Percentiles rank a stretch among this genome's conserved stretches.
These are phyloP conservation scores for Alitta virens DNA, from an alignment of 2,888 invertebrate species.

Conservation along the genomic window DNA sequence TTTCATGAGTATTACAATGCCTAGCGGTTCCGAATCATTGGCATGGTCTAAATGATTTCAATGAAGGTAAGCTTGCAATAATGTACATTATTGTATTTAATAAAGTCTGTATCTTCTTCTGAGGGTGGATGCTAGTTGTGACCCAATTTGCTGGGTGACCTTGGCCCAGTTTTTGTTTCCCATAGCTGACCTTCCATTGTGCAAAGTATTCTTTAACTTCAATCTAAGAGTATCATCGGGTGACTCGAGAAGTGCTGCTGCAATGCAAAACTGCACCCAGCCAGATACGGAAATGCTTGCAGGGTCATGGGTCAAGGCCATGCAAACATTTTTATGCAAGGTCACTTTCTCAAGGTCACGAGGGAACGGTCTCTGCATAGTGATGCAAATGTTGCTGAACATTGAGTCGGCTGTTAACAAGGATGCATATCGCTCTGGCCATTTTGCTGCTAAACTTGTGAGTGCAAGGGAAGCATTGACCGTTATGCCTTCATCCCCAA, in stretches of 20 bases:
- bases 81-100: too few relatives aligned
- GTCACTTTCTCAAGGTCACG: conserved; percentile 18
- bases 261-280: conserved; percentile 25
- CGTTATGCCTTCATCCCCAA: conserved; percentile 12
- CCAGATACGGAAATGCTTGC: conserved; percentile 8
- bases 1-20: too few relatives aligned
- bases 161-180: conserved; percentile 26
- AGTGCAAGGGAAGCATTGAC: conserved; percentile 27
- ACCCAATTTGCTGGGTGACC: conserved; percentile 20
- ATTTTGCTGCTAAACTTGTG: conserved; percentile 18
- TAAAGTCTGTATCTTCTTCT: conserved; percentile 27
- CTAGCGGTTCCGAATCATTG: too few relatives aligned
- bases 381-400: conserved; percentile 17
- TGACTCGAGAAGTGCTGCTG: conserved; percentile 15
- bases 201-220: conserved; percentile 15
- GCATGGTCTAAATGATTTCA: too few relatives aligned
- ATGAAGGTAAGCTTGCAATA: too few relatives aligned
- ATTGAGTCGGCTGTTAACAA: conserved; percentile 17
- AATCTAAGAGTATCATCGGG: conserved; percentile 13
- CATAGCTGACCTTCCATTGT: conserved; percentile 12
- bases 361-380: conserved; percentile 26
- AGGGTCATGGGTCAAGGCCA: conserved; percentile 5
- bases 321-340: conserved; percentile 23
- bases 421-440: conserved; percentile 18
- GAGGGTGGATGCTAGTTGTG: conserved; percentile 19